A percentile compares a stretch with the other conserved stretches of the same genome.
Evolutionary conservation across 23 tunicate species (phyloP).

Genomic region (Halocynthia roretzi): DNA sequence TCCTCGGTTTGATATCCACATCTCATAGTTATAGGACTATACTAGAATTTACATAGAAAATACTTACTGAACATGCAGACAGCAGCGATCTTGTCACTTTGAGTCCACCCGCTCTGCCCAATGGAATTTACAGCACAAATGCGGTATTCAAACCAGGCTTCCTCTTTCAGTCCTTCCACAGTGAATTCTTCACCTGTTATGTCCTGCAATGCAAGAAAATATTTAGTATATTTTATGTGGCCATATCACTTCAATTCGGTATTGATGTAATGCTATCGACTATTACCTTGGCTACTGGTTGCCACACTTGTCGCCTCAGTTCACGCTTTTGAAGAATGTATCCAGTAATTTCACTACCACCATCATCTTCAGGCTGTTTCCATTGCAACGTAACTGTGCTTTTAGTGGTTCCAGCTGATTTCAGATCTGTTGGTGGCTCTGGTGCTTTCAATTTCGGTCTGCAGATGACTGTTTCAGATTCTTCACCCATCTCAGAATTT

Average conservation of each 20-base stretch:
- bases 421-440: conserved; percentile 72
- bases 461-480: conserved; percentile 62
- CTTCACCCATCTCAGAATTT: conserved; percentile 73
- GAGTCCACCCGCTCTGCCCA: conserved; percentile 78
- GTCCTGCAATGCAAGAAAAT: conserved; percentile 26
- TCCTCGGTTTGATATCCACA: not conserved
- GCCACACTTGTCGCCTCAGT: conserved; percentile 77
- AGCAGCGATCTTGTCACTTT: conserved; percentile 82
- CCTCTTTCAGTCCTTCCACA: conserved; percentile 71
- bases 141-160: conserved; percentile 75
- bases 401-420: conserved; percentile 81
- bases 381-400: conserved; percentile 76
- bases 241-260: not conserved
- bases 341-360: conserved; percentile 61
- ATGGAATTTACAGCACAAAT: conserved; percentile 62
- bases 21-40: not conserved
- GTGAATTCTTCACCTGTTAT: conserved; percentile 27
- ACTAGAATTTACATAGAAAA: not conserved
- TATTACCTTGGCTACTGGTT: conserved; percentile 50
- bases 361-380: conserved; percentile 79
- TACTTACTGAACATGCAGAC: conserved; percentile 68
- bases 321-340: conserved; percentile 80
- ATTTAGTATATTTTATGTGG: not conserved
- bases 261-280: not conserved
- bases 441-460: conserved; percentile 82